A percentile compares a stretch with the other conserved stretches of the same genome.
phyloP scores from a whole-genome alignment of 2,113 vertebrate species.

The Cyrtonyx montezumae region DNA sequence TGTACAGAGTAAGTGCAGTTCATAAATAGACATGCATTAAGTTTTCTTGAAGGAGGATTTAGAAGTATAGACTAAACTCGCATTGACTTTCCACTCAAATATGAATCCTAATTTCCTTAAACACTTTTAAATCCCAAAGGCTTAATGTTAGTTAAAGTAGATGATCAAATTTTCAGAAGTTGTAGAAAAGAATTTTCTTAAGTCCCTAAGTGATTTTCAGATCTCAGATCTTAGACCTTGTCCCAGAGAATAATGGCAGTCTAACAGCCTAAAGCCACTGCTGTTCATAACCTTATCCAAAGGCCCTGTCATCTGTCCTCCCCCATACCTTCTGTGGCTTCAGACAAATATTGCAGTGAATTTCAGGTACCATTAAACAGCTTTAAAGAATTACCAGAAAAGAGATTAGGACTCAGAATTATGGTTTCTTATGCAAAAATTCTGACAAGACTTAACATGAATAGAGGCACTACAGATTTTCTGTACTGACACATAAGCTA shows the following conservation, averaged over 20 bases:
- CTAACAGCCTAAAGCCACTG: background rate
- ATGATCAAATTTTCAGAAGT: background rate
- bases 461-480: background rate
- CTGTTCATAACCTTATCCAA: background rate
- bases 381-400: constrained; percentile 18
- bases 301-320: background rate
- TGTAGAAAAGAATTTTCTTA: background rate
- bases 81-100: background rate
- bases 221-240: background rate
- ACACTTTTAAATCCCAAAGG: background rate
- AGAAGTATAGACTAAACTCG: background rate
- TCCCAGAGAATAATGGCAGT: background rate
- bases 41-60: background rate
- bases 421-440: constrained; percentile 41
- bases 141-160: background rate
- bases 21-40: background rate
- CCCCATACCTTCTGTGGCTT: background rate
- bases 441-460: constrained; percentile 57
- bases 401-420: constrained; percentile 40
- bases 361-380: constrained; percentile 13
- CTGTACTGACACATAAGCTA: background rate
- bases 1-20: background rate
- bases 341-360: background rate
- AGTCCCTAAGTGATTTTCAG: background rate
- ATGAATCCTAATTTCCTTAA: background rate